phyloP scores from a whole-genome alignment of 2,113 vertebrate genomes.

The Passer domesticus region DNA sequence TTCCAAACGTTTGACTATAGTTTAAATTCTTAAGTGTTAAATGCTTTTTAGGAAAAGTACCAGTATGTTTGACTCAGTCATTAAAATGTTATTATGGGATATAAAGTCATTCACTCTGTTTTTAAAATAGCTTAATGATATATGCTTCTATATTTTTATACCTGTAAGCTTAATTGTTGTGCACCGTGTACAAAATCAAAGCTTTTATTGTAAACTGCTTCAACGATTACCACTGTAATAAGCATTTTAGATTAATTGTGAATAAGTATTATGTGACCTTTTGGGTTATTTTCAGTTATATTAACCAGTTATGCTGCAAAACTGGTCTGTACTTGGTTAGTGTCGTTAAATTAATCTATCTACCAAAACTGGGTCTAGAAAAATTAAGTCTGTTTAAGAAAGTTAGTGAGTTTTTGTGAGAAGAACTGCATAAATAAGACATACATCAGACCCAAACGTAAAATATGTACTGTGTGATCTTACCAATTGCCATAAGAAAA shows the following conservation, averaged over 20 bases:
- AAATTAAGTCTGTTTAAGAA: not conserved
- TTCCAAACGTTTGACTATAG: not conserved
- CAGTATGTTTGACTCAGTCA: not conserved
- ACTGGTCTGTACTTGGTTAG: not conserved
- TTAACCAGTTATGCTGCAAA: fast-evolving
- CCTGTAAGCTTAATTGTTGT: not conserved
- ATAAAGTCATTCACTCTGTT: not conserved
- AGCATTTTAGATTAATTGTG: not conserved
- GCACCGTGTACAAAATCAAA: not conserved
- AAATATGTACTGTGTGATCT: not conserved
- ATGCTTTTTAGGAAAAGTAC: not conserved
- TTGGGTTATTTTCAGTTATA: not conserved
- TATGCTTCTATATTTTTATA: not conserved
- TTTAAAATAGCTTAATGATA: not conserved
- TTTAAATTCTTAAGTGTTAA: not conserved
- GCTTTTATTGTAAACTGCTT: not conserved
- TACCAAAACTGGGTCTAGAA: not conserved
- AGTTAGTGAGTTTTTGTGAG: not conserved
- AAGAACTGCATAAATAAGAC: not conserved
- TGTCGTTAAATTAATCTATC: not conserved
- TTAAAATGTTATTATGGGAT: not conserved
- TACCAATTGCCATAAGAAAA: not conserved
- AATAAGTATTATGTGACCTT: not conserved
- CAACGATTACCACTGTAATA: not conserved
- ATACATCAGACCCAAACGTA: not conserved